A percentile compares a stretch with the other conserved stretches of the same genome.
phyloP scores from a whole-genome alignment of 2,113 vertebrate genomes.

The Serinus canaria region DNA sequence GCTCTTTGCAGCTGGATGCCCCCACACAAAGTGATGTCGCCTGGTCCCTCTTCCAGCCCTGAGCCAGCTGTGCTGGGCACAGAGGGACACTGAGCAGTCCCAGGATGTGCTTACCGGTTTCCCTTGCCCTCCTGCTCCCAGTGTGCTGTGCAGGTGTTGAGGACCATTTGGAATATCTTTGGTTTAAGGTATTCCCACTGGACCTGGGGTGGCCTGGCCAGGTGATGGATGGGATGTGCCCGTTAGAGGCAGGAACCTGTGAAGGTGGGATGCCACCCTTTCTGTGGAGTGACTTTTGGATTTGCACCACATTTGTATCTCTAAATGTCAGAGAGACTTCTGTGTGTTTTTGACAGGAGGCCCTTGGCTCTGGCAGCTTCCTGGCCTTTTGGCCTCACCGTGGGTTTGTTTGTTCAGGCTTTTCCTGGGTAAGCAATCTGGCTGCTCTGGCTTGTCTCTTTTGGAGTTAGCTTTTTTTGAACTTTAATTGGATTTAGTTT shows the following conservation, averaged over 20 bases:
- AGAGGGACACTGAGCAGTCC: neutral
- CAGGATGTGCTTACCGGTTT: accelerated
- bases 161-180: neutral
- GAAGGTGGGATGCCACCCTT: neutral
- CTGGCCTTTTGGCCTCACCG: neutral
- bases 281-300: neutral
- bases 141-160: neutral
- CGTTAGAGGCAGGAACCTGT: neutral
- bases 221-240: neutral
- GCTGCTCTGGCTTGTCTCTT: neutral
- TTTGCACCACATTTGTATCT: neutral
- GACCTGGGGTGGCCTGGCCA: neutral
- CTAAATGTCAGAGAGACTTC: neutral
- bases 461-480: neutral
- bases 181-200: accelerated
- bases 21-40: no score
- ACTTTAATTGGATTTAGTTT: neutral
- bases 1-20: neutral
- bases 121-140: neutral
- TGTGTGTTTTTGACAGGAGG: neutral
- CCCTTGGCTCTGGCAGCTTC: neutral
- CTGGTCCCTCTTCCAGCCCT: neutral
- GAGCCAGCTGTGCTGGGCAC: neutral
- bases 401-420: constrained; percentile 33
- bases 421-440: neutral